A percentile compares a stretch with the other conserved stretches of the same genome.
Evolutionary conservation across 2,888 invertebrate genomes (phyloP).

Genomic region (Miltochrista miniata): DNA sequence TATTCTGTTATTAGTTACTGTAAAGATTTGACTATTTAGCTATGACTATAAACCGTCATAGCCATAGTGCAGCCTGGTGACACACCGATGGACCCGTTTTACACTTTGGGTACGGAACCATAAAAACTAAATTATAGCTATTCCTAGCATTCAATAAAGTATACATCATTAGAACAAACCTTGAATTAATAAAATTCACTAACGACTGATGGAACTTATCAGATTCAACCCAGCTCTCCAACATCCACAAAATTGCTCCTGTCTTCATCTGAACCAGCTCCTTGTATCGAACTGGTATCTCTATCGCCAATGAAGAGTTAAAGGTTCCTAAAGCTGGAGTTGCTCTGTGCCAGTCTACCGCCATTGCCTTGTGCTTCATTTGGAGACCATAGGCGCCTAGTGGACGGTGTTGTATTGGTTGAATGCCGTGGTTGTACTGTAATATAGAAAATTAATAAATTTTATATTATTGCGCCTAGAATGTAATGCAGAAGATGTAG

Average conservation of each 20-base stretch:
- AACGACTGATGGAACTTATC: conserved; percentile 62
- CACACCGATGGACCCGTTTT: too few relatives aligned
- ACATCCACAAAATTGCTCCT: conserved; percentile 74
- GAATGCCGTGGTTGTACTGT: conserved; percentile 57
- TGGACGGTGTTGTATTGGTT: conserved; percentile 33
- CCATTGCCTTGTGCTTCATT: conserved; percentile 69
- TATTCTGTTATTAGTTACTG: too few relatives aligned
- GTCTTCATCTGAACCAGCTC: conserved; percentile 71
- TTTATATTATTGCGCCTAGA: too few relatives aligned
- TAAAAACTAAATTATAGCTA: too few relatives aligned
- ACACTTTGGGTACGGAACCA: too few relatives aligned
- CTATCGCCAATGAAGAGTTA: conserved; percentile 60
- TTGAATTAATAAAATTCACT: conserved; percentile 66
- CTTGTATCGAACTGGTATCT: conserved; percentile 62
- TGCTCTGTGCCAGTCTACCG: conserved; percentile 60
- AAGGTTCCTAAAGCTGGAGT: conserved; percentile 63
- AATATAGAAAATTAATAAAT: not conserved
- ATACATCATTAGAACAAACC: conserved; percentile 22
- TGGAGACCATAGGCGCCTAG: conserved; percentile 58
- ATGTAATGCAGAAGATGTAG: too few relatives aligned
- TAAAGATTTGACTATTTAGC: too few relatives aligned
- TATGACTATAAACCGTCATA: too few relatives aligned
- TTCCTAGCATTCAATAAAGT: too few relatives aligned
- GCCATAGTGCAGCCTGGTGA: too few relatives aligned
- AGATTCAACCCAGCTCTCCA: conserved; percentile 72